Base-by-base conservation (phyloP, 2,888 invertebrate species). In the Osmoderma eremita region DNA sequence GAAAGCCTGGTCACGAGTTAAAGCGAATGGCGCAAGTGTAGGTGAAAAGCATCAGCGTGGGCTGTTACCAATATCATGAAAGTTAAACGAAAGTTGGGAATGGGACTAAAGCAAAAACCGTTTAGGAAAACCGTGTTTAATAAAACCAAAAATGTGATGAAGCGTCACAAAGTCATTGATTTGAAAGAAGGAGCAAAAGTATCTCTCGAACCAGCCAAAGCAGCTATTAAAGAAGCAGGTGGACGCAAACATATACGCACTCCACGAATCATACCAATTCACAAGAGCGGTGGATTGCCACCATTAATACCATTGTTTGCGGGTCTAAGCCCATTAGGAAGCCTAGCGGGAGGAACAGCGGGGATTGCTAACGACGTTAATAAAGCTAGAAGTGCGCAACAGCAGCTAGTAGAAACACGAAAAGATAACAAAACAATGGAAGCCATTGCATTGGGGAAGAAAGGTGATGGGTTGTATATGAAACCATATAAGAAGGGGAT, bases 261-360 rank as follows among this genome's bases (percentile, higher is more conserved):
- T 10, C 67, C 68, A 36, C 56, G 69, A 12, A 17, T 69, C 41
- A 66, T 69, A 15, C 50, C 67, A 1, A 36, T 70, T 24, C 65
- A 54, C 22, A 74, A 75, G 72, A 45, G 41, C 8, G 74, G 74
- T 3, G 75, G 75, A 0, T 13, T 75, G 45, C 51, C 77, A 66
- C 76, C 74, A 0, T 22, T 63, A 17, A 71, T 76, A 13, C 66
- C 73, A 13, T 8, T 30, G 4, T 73, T 78, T 45, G 72, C 76
- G 0, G 76, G 74, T n/a, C n/a, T n/a, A n/a, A n/a, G n/a, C n/a
- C n/a, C n/a, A n/a, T n/a, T n/a, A n/a, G n/a, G n/a, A n/a, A n/a
- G n/a, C n/a, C n/a, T n/a, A n/a, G n/a, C n/a, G n/a, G 36, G 36
- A 6, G 36, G 36, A 6, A 36, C 36, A 10, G 36, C 36, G 5